Base-by-base conservation (phyloP, 2,113 vertebrate species). In the Halcyon senegalensis region DNA sequence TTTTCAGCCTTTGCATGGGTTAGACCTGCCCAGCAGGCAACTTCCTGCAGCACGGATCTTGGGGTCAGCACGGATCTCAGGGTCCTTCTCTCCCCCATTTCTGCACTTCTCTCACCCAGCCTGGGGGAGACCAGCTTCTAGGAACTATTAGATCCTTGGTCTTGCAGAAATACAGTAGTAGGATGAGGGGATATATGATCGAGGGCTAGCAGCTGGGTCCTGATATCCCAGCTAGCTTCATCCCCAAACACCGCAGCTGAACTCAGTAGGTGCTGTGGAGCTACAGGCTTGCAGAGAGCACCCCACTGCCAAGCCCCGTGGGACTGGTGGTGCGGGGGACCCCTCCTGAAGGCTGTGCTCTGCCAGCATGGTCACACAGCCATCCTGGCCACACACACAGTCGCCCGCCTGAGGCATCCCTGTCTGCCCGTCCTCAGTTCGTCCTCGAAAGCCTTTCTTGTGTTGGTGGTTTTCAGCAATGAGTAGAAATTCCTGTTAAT, bases 401-500 rank as follows among this genome's bases (percentile, higher is more conserved):
- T 43, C 18, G 13, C 48, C 18, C 60, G 31, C 55, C 44, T 17
- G 8, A 69, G 9, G 13, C 60, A 44, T 8, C n/a, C 17, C 33
- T 19, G 12, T 50, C 59, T 41, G 35, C 17, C 37, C 3, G 1
- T n/a, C 39, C 30, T 79, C 1, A 2, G 27, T 74, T 77, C 3
- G 4, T 87, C 84, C 91, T 92, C 31, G 1, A 94, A 72, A 48
- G 33, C 2, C 53, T 84, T 94, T 70, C 73, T 80, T 90, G 73
- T 10, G 0, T 2, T 64, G 51, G 23, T 87, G 33, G 24, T 64
- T 96, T 82, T 53, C 48, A 95, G 46, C 21, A 2, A 87, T 16
- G 35, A 74, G 73, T 23, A 84, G 77, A 60, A 96, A 91, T 79
- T 76, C 66, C 77, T 87, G 24, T 64, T 87, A 78, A 43, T 63